Conservation (phyloP, 2,797 vertebrate genomes). For the Babyrousa celebensis region DNA sequence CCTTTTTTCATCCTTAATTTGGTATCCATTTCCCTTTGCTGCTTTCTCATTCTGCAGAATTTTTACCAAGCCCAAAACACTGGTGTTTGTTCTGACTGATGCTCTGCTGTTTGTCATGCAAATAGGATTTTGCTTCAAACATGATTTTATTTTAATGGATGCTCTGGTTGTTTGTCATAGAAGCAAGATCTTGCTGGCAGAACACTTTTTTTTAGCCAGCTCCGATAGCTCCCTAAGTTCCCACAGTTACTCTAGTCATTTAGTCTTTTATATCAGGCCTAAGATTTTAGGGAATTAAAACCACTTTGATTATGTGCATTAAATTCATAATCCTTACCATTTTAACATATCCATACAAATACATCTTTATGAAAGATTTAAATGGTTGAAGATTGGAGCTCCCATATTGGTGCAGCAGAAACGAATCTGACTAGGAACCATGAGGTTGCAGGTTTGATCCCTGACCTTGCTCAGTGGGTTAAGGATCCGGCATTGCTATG, state of each 20-base stretch:
- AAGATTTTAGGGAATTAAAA: constrained; percentile 27
- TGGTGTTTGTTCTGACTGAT: constrained; percentile 33
- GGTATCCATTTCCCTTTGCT: not conserved
- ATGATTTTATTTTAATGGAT: constrained; percentile 77
- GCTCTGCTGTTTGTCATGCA: constrained; percentile 67
- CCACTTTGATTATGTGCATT: not conserved
- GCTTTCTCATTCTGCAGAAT: not conserved
- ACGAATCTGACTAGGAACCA: too few relatives aligned
- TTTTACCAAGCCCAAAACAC: not conserved
- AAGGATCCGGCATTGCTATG: too few relatives aligned
- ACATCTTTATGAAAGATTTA: not conserved
- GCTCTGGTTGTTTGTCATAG: constrained; percentile 61
- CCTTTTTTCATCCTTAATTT: not conserved
- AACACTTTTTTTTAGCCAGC: constrained; percentile 28
- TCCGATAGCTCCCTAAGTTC: constrained; percentile 24
- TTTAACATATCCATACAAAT: not conserved
- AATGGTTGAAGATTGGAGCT: not conserved
- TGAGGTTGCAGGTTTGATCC: too few relatives aligned
- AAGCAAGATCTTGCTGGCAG: constrained; percentile 21
- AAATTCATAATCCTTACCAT: not conserved
- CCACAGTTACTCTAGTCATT: constrained; percentile 39
- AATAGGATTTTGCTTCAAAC: constrained; percentile 74
- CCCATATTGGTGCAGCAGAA: too few relatives aligned
- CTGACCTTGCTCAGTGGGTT: too few relatives aligned
- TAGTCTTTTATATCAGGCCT: not conserved